Conservation (phyloP, 1,140 invertebrate species). For the Agrilus planipennis region DNA sequence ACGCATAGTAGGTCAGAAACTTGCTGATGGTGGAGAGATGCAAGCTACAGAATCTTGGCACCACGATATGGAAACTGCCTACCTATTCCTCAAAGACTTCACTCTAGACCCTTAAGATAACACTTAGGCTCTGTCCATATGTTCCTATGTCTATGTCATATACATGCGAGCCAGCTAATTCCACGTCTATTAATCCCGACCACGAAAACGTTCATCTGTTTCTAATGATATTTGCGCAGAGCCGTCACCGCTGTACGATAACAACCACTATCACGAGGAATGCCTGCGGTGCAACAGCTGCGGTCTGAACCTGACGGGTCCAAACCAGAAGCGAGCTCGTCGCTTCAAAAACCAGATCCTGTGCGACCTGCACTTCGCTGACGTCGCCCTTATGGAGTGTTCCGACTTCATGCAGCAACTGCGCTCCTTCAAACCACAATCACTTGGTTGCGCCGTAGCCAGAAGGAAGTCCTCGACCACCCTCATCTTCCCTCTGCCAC, state of each 20-base stretch:
- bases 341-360: constrained; percentile 75
- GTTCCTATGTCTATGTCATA: no score
- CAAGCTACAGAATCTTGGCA: no score
- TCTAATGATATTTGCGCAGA: constrained; percentile 51
- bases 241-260: constrained; percentile 80
- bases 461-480: constrained; percentile 86
- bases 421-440: constrained; percentile 89
- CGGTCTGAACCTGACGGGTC: constrained; percentile 80
- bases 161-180: no score
- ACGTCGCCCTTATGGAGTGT: constrained; percentile 91
- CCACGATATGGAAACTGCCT: no score
- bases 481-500: constrained; percentile 83
- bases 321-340: constrained; percentile 70
- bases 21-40: no score
- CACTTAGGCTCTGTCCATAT: no score
- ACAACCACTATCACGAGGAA: constrained; percentile 93
- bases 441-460: constrained; percentile 84
- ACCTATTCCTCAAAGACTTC: no score
- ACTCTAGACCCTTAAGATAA: no score
- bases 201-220: no score
- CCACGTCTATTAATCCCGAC: no score
- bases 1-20: no score
- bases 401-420: constrained; percentile 94
- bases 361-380: constrained; percentile 82
- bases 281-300: constrained; percentile 90